Evolutionary conservation across 2,797 vertebrate species (phyloP), one percentile per base, ranked within the genome.

Genomic region (Sciaenops ocellatus): DNA sequence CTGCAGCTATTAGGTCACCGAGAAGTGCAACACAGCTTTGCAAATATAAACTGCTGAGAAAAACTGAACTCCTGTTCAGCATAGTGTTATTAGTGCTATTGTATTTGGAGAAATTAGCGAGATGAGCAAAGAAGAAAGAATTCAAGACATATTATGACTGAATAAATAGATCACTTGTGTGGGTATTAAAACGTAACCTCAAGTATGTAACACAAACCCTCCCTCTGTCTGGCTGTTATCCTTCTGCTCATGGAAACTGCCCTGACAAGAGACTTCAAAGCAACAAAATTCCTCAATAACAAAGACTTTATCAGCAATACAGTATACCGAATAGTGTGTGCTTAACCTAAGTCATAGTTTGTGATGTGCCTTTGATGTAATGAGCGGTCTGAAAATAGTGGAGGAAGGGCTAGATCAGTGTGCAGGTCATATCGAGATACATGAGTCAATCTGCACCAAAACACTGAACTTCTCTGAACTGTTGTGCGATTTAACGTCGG

Each of bases 351-450:
- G 75, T 83, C 76, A 51, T 2, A 0, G 62, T 73, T 79, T 77
- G 38, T 42, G 63, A 86, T 73, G 82, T 62, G 73, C 42, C 84
- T 93, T 84, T 92, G 90, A 93, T 85, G 87, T 67, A 60, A 76
- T 30, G 41, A 44, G 55, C 7, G 1, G 75, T 72, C 72, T 65
- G 82, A 62, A 85, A 85, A 86, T 18, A 83, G 59, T 10, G 41
- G 73, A 68, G 38, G 30, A 60, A 62, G 48, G 63, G 64, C 60
- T 76, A 13, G 66, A 80, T 84, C 65, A 28, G 48, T 20, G 2
- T 17, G 13, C 34, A 61, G 41, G 66, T 76, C 75, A 60, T 71
- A 48, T 76, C 30, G 1, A 76, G 70, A 66, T 42, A 64, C 38
- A 48, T 26, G 48, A 85, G 63, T 78, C 57, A 54, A 67, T 72